phyloP scores from a whole-genome alignment of 2,888 invertebrate genomes.

The Smittia aterrima region DNA sequence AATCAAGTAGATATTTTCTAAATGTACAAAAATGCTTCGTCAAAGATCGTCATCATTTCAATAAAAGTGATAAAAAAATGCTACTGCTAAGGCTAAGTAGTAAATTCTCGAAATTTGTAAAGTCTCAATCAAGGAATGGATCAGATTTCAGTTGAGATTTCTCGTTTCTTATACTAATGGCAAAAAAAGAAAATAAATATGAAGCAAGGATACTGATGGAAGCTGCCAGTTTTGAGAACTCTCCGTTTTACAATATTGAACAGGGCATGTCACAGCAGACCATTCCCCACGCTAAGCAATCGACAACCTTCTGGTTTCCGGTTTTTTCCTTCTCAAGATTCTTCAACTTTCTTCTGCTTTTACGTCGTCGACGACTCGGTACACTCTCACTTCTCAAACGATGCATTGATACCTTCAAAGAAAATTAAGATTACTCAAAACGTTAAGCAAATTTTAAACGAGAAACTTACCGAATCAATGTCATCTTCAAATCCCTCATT shows the following conservation, averaged over 20 bases:
- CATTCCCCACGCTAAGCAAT: slow-evolving; percentile 52
- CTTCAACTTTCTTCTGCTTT: slow-evolving; percentile 39
- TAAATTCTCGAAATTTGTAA: no score
- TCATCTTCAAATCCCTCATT: slow-evolving; percentile 23
- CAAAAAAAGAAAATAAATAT: not conserved
- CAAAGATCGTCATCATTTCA: no score
- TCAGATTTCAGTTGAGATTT: slow-evolving; percentile 13
- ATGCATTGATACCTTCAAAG: slow-evolving; percentile 32
- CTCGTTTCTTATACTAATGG: slow-evolving; percentile 12
- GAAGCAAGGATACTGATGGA: not conserved
- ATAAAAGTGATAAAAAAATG: no score
- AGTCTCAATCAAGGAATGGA: not conserved
- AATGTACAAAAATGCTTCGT: no score
- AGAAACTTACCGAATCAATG: slow-evolving; percentile 33
- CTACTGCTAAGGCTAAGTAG: no score
- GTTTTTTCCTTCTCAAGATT: slow-evolving; percentile 43
- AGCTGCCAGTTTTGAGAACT: not conserved
- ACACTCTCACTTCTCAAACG: slow-evolving; percentile 22
- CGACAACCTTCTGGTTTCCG: slow-evolving; percentile 51
- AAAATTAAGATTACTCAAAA: not conserved
- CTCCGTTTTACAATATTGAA: slow-evolving; percentile 49
- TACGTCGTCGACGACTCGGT: not conserved
- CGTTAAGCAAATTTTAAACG: not conserved
- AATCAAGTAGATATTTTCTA: no score
- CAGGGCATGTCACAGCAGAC: slow-evolving; percentile 52